Conservation (phyloP, 2,797 vertebrate genomes). For the Apogon hyalosoma region DNA sequence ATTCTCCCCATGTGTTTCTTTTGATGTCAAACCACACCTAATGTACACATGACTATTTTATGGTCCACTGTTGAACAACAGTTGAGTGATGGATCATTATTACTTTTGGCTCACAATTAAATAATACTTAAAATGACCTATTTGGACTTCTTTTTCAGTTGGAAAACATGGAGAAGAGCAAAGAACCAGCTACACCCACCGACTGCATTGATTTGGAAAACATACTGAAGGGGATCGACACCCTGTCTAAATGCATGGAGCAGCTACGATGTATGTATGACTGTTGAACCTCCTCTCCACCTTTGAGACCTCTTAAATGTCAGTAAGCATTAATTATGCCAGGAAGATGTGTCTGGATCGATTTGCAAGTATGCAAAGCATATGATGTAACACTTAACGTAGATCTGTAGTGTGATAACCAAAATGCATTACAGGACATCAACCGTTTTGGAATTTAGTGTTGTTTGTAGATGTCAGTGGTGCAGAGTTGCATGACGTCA, state of each 20-base stretch:
- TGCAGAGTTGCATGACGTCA: conserved; percentile 50
- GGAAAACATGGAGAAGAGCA: conserved; percentile 61
- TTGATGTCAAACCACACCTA: no score
- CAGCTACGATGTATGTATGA: conserved; percentile 74
- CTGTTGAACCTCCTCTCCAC: conserved; percentile 4
- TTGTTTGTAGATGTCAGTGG: conserved; percentile 41
- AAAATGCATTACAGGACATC: conserved; percentile 40
- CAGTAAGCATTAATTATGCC: conserved; percentile 25
- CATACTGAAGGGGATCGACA: conserved; percentile 72
- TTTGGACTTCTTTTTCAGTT: conserved; percentile 68
- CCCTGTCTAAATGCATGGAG: conserved; percentile 69
- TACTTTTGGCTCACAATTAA: no score
- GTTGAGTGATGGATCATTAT: no score
- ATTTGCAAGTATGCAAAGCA: conserved; percentile 75
- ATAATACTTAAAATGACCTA: no score
- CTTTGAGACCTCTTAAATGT: conserved; percentile 17
- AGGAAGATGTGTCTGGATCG: conserved; percentile 21
- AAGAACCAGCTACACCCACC: not conserved
- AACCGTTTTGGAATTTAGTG: conserved; percentile 47
- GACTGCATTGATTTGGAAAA: conserved; percentile 58
- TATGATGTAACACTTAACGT: conserved; percentile 39
- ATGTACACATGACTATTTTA: no score
- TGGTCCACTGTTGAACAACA: no score
- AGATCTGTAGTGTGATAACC: conserved; percentile 58
- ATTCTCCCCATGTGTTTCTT: no score